Evolutionary conservation across 2,797 vertebrate species (phyloP).

Genomic region (Moxostoma hubbsi): DNA sequence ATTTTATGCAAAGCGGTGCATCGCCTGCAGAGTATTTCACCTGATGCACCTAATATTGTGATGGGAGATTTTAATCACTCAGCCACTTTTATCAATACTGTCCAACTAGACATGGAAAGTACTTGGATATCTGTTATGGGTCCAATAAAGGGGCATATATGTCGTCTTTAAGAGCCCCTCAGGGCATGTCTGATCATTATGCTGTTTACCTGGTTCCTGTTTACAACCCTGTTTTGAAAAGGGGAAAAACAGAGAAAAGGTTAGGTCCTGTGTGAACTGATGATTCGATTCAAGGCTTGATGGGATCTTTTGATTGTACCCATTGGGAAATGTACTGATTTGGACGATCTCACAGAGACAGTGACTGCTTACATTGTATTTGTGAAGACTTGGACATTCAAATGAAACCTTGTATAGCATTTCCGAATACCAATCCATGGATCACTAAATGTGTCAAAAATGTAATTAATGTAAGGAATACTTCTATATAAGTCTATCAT

Average conservation of each 20-base stretch:
- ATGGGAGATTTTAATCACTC: not conserved
- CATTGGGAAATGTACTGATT: not conserved
- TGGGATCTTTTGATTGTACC: not conserved
- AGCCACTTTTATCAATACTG: not conserved
- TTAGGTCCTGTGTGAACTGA: not conserved
- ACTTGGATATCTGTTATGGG: not conserved
- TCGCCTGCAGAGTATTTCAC: not conserved
- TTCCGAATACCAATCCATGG: not conserved
- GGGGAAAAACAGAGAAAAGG: not conserved
- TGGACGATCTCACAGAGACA: not conserved
- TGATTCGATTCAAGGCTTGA: not conserved
- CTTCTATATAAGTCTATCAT: not conserved
- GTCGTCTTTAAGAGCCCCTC: not conserved
- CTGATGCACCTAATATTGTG: not conserved
- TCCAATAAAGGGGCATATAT: not conserved
- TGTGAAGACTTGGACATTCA: not conserved
- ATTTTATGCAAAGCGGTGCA: too few relatives aligned
- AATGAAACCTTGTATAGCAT: not conserved
- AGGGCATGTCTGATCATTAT: not conserved
- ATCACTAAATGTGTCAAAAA: not conserved
- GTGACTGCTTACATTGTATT: not conserved
- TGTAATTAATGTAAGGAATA: not conserved
- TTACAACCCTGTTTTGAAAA: too few relatives aligned
- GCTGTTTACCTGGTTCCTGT: not conserved
- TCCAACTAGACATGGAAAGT: not conserved